Percentiles rank a stretch among this genome's conserved stretches.
These are phyloP conservation scores for Achlya flavicornis DNA, from an alignment of 2,888 invertebrate genomes.

Conservation along the genomic window DNA sequence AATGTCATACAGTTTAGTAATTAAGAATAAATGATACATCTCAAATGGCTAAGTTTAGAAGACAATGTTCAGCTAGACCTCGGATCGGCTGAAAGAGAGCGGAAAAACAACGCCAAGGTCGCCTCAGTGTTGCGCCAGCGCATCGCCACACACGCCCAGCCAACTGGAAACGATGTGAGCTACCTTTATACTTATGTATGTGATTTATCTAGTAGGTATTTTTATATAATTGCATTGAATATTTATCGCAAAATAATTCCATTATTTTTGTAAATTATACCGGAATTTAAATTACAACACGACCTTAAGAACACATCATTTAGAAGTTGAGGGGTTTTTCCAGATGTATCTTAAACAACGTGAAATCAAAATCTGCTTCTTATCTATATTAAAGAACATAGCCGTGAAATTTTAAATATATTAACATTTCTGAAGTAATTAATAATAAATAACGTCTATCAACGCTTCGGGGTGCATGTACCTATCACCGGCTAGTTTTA, in stretches of 20 bases:
- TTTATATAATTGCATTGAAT: slow-evolving; percentile 9
- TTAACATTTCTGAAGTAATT: background rate
- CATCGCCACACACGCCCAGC: slow-evolving; percentile 63
- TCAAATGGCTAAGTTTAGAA: slow-evolving; percentile 31
- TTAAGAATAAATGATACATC: background rate
- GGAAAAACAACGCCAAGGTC: slow-evolving; percentile 82
- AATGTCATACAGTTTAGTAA: background rate
- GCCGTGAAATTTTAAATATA: too few relatives aligned
- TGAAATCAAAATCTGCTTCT: too few relatives aligned
- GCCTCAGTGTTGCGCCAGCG: slow-evolving; percentile 45
- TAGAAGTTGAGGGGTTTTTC: background rate
- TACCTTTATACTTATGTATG: slow-evolving; percentile 44
- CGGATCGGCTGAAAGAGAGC: slow-evolving; percentile 80
- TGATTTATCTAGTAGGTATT: slow-evolving; percentile 20
- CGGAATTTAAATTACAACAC: background rate
- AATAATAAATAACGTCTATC: background rate
- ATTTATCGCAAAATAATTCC: background rate
- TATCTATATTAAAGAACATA: too few relatives aligned
- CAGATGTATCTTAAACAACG: background rate
- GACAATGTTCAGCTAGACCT: slow-evolving; percentile 57
- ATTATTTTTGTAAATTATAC: background rate
- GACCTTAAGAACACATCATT: background rate
- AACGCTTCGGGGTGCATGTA: background rate
- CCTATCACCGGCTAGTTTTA: slow-evolving; percentile 24
- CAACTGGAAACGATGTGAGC: slow-evolving; percentile 66